Conservation (phyloP, 92 coral and sea anemone species). For the Virgularia gustaviana region DNA sequence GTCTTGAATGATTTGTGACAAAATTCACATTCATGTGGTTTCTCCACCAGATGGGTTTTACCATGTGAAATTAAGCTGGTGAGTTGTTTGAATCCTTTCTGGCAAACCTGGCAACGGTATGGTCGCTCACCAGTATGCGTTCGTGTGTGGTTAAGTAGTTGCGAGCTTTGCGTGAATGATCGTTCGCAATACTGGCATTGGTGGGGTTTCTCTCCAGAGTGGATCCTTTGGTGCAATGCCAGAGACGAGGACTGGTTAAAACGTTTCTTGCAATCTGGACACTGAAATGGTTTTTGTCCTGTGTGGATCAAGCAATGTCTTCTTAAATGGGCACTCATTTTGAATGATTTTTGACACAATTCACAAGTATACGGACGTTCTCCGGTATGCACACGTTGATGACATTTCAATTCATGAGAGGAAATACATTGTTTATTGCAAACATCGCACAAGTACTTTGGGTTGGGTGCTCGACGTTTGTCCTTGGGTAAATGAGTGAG, state of each 20-base stretch:
- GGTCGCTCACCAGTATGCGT: constrained; percentile 49
- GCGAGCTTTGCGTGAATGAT: constrained; percentile 46
- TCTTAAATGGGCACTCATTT: constrained; percentile 41
- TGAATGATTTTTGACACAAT: constrained; percentile 53
- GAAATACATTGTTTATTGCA: constrained; percentile 46
- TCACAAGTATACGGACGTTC: constrained; percentile 55
- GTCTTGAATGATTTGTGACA: constrained; percentile 54
- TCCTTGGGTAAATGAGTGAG: constrained; percentile 55
- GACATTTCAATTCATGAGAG: constrained; percentile 46
- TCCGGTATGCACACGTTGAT: constrained; percentile 51
- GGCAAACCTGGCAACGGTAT: constrained; percentile 48
- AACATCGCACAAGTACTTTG: constrained; percentile 38
- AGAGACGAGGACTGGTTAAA: constrained; percentile 50
- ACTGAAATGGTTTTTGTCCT: constrained; percentile 44
- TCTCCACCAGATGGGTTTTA: constrained; percentile 39
- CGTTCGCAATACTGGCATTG: constrained; percentile 50
- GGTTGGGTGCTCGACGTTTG: constrained; percentile 16
- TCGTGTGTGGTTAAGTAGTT: constrained; percentile 49
- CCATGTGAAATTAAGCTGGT: constrained; percentile 47
- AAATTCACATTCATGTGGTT: constrained; percentile 44
- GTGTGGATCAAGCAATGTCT: constrained; percentile 51
- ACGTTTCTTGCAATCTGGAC: constrained; percentile 48
- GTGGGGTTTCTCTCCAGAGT: constrained; percentile 51
- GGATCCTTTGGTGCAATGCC: constrained; percentile 43
- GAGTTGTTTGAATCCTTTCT: constrained; percentile 46